phyloP scores from a whole-genome alignment of 2,888 invertebrate genomes.

The Dendrolimus houi region DNA sequence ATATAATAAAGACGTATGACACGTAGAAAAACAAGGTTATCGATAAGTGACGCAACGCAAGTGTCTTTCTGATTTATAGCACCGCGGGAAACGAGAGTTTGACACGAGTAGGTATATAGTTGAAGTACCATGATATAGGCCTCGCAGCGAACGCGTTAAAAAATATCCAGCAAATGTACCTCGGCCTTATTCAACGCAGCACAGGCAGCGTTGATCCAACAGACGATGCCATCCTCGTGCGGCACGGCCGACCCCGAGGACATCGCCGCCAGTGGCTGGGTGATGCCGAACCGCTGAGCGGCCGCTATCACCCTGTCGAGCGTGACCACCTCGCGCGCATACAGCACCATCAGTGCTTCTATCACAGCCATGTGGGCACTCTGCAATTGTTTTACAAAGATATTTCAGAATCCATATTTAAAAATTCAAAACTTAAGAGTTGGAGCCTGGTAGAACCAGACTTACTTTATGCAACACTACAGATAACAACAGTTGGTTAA shows the following conservation, averaged over 20 bases:
- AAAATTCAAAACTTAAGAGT: no score
- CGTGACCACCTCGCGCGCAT: slow-evolving; percentile 94
- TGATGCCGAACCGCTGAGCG: slow-evolving; percentile 83
- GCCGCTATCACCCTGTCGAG: slow-evolving; percentile 91
- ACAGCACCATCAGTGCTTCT: slow-evolving; percentile 95
- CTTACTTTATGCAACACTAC: no score
- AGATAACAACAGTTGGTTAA: no score
- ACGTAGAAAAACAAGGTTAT: no score
- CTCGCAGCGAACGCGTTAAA: neutral
- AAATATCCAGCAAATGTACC: slow-evolving; percentile 24
- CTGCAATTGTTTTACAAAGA: slow-evolving; percentile 66
- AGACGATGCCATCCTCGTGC: slow-evolving; percentile 88
- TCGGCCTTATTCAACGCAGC: slow-evolving; percentile 80
- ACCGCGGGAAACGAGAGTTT: no score
- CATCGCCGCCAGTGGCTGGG: slow-evolving; percentile 66
- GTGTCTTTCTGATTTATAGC: no score
- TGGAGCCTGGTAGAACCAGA: no score
- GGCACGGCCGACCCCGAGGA: slow-evolving; percentile 70
- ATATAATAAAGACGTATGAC: no score
- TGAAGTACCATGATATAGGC: no score
- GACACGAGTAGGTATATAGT: no score
- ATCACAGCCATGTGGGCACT: slow-evolving; percentile 96
- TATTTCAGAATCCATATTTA: no score
- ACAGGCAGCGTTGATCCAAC: slow-evolving; percentile 94
- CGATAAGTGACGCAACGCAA: no score